phyloP scores from a whole-genome alignment of 2,113 vertebrate genomes.

The Physeter macrocephalus region DNA sequence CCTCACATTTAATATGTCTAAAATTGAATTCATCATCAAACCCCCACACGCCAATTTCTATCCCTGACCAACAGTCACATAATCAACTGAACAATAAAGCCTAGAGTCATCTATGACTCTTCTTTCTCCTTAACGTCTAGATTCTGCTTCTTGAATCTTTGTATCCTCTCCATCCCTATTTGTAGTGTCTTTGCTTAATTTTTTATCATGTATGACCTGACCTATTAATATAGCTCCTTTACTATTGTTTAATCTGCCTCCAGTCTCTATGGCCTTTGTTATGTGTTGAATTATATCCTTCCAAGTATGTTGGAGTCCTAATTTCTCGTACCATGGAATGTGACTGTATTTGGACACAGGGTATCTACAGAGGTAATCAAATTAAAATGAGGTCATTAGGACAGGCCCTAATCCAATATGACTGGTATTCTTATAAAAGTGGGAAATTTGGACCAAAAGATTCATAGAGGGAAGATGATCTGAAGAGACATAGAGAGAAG shows the following conservation, averaged over 20 bases:
- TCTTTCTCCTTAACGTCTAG: background rate
- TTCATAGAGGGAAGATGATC: background rate
- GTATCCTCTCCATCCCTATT: background rate
- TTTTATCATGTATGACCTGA: background rate
- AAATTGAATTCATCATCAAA: background rate
- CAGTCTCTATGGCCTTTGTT: background rate
- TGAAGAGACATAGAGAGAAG: background rate
- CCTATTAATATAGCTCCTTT: background rate
- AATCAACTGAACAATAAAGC: background rate
- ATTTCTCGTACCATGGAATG: background rate
- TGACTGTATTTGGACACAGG: background rate
- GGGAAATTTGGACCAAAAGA: background rate
- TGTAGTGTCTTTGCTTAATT: background rate
- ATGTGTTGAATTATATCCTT: background rate
- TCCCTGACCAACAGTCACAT: background rate
- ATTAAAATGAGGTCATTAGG: background rate
- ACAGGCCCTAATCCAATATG: background rate
- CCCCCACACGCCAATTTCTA: background rate
- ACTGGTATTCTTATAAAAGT: background rate
- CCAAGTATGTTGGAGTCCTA: background rate
- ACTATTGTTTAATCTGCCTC: background rate
- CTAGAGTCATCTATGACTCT: background rate
- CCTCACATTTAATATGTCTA: background rate
- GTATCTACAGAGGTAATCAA: background rate
- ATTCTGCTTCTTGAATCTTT: slow-evolving; percentile 13